Evolutionary conservation across 2,888 invertebrate genomes (phyloP).

Genomic region (Limnephilus auricula): DNA sequence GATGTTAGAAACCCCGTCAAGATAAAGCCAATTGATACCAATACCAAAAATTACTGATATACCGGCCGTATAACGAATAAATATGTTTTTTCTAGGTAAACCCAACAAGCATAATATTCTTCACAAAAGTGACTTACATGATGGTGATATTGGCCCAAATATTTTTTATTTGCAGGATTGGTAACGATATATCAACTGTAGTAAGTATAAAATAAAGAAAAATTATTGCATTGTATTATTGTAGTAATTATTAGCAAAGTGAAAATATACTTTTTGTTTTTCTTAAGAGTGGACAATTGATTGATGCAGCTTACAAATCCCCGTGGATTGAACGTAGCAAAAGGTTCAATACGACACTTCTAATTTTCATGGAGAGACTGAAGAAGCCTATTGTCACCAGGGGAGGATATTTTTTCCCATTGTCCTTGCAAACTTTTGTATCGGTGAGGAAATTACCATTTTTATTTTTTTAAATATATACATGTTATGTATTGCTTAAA

Average conservation of each 20-base stretch:
- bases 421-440: constrained; percentile 63
- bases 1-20: too few relatives aligned
- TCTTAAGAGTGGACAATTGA: constrained; percentile 33
- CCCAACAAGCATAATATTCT: too few relatives aligned
- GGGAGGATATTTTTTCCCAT: constrained; percentile 63
- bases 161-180: constrained; percentile 64
- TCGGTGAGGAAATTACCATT: constrained; percentile 48
- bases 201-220: background rate
- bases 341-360: constrained; percentile 49
- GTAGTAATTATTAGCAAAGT: too few relatives aligned
- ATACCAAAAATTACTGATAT: background rate
- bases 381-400: constrained; percentile 63
- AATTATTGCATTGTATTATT: background rate
- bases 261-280: too few relatives aligned
- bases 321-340: constrained; percentile 52
- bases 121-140: constrained; percentile 45
- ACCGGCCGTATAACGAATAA: background rate
- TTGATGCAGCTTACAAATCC: constrained; percentile 44
- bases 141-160: constrained; percentile 64
- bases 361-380: constrained; percentile 64
- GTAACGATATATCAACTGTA: constrained; percentile 59
- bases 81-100: too few relatives aligned
- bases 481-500: too few relatives aligned
- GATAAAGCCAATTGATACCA: too few relatives aligned
- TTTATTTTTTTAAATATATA: too few relatives aligned